Evolutionary conservation across 1,140 invertebrate species (phyloP), one percentile per base, ranked within the genome.

Genomic region (Piezodorus guildinii): DNA sequence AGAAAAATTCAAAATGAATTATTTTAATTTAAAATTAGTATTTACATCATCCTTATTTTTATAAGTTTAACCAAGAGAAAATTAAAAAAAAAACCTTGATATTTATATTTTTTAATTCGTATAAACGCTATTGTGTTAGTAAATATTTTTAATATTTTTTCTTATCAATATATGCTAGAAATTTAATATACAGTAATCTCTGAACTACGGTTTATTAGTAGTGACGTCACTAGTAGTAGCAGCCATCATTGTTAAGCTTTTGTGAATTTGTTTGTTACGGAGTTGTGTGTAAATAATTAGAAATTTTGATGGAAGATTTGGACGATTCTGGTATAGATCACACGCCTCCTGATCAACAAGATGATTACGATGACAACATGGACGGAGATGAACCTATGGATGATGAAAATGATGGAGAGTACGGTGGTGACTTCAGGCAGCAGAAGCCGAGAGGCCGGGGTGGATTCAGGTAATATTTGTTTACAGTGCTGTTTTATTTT

Each of bases 401-500:
- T 21, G 60, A 63, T 21, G 66, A 68, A 27, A 65, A 64, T 39
- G 61, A 62, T 16, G 65, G 65, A 30, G 67, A 68, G 19, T 65
- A 63, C 23, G 62, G 62, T 58, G 59, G 61, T 25, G 62, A 65
- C 19, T 60, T 59, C 12, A 61, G 60, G 19, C 59, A 39, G 23
- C 64, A 51, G 12, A 63, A 60, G 43, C 43, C 76, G 65, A 73
- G 78, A 67, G 77, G 80, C 63, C 75, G 81, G 60, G 76, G 76
- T 64, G 79, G 77, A 43, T 83, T 81, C 71, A 80, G 81, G 76
- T 84, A 65, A 46, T 52, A 51, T 52, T 9, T 9, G 3, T 14
- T 17, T 17, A 6, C 25, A 23, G 9, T 19, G 9, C 9, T 46
- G 5, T 23, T 49, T 52, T 17, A 25, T 62, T 45, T 14, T 51